Evolutionary conservation across 1,140 invertebrate genomes (phyloP).

Genomic region (Oncopeltus fasciatus): DNA sequence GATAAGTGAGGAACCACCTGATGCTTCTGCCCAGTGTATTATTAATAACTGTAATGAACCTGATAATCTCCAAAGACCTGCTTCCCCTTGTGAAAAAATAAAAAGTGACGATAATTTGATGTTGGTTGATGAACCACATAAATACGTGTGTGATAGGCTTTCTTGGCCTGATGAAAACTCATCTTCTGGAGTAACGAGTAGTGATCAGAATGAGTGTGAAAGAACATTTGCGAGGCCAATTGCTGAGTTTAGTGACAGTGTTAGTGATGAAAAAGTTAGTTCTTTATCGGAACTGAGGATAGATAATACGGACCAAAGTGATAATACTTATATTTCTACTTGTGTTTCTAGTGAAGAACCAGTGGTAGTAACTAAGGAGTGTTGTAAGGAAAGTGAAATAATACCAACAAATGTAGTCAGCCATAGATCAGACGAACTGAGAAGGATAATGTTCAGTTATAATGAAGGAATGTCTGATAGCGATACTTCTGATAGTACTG

Average conservation of each 20-base stretch:
- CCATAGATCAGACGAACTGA: background rate
- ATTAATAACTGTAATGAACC: background rate
- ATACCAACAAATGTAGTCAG: background rate
- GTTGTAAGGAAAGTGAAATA: no score
- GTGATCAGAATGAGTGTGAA: background rate
- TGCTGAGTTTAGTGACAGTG: background rate
- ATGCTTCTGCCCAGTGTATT: background rate
- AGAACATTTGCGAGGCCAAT: background rate
- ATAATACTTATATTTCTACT: no score
- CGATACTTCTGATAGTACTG: background rate
- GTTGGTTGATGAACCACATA: no score
- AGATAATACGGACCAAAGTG: background rate
- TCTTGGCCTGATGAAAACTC: background rate
- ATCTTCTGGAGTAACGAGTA: background rate
- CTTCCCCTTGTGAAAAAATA: no score
- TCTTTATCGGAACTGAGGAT: background rate
- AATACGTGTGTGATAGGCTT: no score
- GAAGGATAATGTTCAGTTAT: conserved; percentile 5
- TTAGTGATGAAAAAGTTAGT: background rate
- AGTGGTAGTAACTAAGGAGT: no score
- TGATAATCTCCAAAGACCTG: no score
- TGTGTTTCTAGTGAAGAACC: no score
- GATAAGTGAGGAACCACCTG: background rate
- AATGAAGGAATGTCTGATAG: background rate
- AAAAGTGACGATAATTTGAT: no score